Percentiles rank a stretch among this genome's conserved stretches.
These are phyloP conservation scores for Hippocampus mohnikei DNA, from an alignment of 2,113 vertebrate genomes.

Conservation along the genomic window DNA sequence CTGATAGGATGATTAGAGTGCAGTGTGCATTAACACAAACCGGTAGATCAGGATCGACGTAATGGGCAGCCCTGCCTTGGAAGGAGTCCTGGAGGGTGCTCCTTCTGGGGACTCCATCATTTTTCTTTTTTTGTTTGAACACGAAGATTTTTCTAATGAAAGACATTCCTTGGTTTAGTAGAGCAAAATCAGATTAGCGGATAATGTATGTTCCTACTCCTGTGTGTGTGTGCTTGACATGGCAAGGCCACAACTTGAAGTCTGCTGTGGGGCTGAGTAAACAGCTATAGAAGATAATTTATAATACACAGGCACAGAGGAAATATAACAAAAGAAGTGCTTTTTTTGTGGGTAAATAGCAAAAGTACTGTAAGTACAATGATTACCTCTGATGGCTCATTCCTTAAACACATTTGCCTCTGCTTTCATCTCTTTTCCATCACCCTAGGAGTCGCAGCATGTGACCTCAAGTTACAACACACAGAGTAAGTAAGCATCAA, in stretches of 20 bases:
- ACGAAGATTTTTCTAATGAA: too few relatives aligned
- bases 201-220: too few relatives aligned
- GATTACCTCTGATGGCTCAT: constrained; percentile 58
- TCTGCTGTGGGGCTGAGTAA: background rate
- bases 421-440: constrained; percentile 36
- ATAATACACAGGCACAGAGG: background rate
- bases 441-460: constrained; percentile 86
- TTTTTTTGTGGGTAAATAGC: background rate
- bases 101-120: too few relatives aligned
- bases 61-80: too few relatives aligned
- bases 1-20: too few relatives aligned
- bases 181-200: too few relatives aligned
- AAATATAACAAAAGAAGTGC: background rate
- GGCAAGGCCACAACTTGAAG: background rate
- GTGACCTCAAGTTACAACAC: constrained; percentile 87
- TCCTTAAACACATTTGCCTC: constrained; percentile 44
- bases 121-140: too few relatives aligned
- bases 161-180: too few relatives aligned
- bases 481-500: constrained; percentile 83
- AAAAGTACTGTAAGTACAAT: constrained; percentile 12
- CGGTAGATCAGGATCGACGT: too few relatives aligned
- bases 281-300: background rate
- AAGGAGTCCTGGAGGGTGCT: too few relatives aligned
- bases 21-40: too few relatives aligned
- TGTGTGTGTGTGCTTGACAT: background rate